Evolutionary conservation across 1,140 invertebrate species (phyloP).

Genomic region (Lasaia peninsularis): DNA sequence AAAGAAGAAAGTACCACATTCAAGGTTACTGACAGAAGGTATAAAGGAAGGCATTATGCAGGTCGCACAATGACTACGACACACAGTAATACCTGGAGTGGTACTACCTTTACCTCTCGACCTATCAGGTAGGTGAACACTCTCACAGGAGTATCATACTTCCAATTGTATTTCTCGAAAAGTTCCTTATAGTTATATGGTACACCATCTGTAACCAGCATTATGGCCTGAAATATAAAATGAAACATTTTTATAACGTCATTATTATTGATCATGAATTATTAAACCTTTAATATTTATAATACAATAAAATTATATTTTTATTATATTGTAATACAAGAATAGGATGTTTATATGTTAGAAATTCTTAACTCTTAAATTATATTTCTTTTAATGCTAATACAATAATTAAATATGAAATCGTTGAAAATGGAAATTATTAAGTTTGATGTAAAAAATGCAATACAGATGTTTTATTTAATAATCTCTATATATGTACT

Average conservation of each 20-base stretch:
- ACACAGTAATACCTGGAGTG: conserved; percentile 76
- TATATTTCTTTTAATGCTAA: too few relatives aligned
- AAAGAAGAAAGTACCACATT: conserved; percentile 63
- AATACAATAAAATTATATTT: too few relatives aligned
- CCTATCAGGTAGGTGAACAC: conserved; percentile 99
- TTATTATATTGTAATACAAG: too few relatives aligned
- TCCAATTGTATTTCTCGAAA: conserved; percentile 93
- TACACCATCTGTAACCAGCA: conserved; percentile 98
- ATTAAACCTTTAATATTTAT: too few relatives aligned
- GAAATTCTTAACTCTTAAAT: too few relatives aligned
- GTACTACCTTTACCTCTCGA: conserved; percentile 84
- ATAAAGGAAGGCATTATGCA: conserved; percentile 69
- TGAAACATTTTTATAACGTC: conserved; percentile 12
- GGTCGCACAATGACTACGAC: conserved; percentile 74
- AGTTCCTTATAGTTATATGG: conserved; percentile 95
- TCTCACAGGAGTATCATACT: conserved; percentile 87
- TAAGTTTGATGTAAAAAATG: too few relatives aligned
- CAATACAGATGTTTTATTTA: too few relatives aligned
- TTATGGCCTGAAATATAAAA: conserved; percentile 89
- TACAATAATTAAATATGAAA: too few relatives aligned
- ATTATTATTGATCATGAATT: too few relatives aligned
- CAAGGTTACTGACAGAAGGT: conserved; percentile 67
- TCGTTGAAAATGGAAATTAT: too few relatives aligned
- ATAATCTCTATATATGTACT: too few relatives aligned
- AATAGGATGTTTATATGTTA: too few relatives aligned